Evolutionary conservation across 2,888 invertebrate species (phyloP), one percentile per base, ranked within the genome.

Genomic region (Drosophila mulleri): DNA sequence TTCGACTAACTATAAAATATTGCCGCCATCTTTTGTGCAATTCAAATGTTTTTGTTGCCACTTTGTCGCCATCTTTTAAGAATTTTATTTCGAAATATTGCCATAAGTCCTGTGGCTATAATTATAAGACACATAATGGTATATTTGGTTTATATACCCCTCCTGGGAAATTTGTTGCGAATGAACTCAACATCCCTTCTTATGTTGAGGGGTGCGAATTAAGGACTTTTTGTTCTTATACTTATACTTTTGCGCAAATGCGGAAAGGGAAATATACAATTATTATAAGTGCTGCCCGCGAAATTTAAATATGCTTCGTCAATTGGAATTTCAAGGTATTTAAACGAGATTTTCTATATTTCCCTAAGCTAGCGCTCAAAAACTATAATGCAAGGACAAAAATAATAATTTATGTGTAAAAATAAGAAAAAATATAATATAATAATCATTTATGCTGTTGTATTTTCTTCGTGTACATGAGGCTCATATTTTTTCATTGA

Each of bases 91-190:
- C 50, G 32, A 50, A 50, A 50, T 32, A 1, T 14, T 18, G 50
- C 50, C 9, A 32, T 50, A 50, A 50, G 14, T 50, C 50, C 50
- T 32, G 6, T 26, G 4, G n/a, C 47, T 26, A 47, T 47, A 47
- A 50, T 50, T 50, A 50, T 20, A 18, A 50, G 12, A 12, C 3
- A 3, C 1, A 32, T 32, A 50, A 14, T 18, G 50, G 50, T 35
- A 50, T 50, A n/a, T 18, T 18, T 48, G 29, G 6, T 11, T 6
- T 4, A 11, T 11, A 3, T 32, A 12, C 12, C 18, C 12, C 12
- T 7, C 7, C 3, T 11, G 18, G 32, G 12, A 32, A 18, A 16
- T 50, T 18, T 14, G 12, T 14, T 14, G 12, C 14, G 8, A 32
- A 50, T 50, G 35, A 50, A 50, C 35, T 35, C 1, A 50, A 50